A percentile compares a stretch with the other conserved stretches of the same genome.
These are phyloP conservation scores for Cyanoderma ruficeps DNA, from an alignment of 2,113 vertebrate species.

Conservation along the genomic window DNA sequence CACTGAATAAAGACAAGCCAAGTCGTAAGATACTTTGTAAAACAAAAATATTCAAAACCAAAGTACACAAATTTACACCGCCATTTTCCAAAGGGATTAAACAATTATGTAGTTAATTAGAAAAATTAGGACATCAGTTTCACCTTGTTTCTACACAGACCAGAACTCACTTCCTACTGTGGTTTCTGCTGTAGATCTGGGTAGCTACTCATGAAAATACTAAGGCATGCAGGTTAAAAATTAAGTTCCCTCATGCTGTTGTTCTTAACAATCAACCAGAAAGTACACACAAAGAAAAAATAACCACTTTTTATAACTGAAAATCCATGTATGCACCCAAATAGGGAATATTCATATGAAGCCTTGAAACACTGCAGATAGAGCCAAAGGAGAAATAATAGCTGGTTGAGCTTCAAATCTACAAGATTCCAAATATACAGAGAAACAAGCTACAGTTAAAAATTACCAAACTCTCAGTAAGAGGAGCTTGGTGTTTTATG, in stretches of 20 bases:
- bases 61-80: background rate
- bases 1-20: background rate
- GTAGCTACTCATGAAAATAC: background rate
- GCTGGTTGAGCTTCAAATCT: background rate
- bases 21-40: background rate
- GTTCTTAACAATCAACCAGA: background rate
- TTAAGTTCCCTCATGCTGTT: background rate
- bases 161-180: background rate
- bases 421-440: background rate
- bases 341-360: background rate
- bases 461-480: background rate
- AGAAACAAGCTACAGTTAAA: background rate
- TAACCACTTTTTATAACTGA: background rate
- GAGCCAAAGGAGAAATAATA: background rate
- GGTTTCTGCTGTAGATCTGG: background rate
- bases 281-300: background rate
- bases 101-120: conserved; percentile 11
- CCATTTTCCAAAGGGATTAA: background rate
- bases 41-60: background rate
- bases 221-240: background rate
- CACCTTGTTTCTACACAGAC: background rate
- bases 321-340: background rate
- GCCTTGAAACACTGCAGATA: background rate
- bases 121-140: conserved; percentile 18
- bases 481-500: background rate